A percentile compares a stretch with the other conserved stretches of the same genome.
Conservation (phyloP, 2,797 vertebrate species). For the Calcarius lapponicus region DNA sequence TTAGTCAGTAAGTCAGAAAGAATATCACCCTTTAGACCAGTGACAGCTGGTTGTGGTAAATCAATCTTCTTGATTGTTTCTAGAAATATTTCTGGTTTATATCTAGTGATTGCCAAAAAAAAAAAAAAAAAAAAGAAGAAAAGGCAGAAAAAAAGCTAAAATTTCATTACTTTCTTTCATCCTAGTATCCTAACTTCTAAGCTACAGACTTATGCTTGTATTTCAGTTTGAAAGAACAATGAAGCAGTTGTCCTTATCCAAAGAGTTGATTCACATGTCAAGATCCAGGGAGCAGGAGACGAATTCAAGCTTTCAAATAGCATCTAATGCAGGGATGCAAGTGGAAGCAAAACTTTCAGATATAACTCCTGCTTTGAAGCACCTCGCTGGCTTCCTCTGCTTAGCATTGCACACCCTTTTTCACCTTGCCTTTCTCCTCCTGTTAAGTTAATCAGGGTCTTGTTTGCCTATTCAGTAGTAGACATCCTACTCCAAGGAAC, state of each 20-base stretch:
- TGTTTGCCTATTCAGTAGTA: neutral
- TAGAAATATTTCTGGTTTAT: neutral
- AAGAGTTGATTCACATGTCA: neutral
- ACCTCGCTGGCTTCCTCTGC: neutral
- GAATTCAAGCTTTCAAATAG: neutral
- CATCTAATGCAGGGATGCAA: neutral
- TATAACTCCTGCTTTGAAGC: neutral
- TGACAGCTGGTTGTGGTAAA: neutral
- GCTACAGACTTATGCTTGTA: neutral
- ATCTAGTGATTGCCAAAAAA: neutral
- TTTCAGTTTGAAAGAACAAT: neutral
- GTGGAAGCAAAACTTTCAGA: neutral
- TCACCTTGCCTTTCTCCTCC: neutral
- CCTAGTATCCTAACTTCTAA: neutral
- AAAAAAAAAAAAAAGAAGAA: neutral
- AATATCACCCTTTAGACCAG: neutral
- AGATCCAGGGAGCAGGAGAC: neutral
- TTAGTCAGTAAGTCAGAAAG: neutral
- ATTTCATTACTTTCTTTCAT: neutral
- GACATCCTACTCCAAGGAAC: neutral
- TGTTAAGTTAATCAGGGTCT: neutral
- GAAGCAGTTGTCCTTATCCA: neutral
- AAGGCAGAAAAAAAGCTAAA: neutral
- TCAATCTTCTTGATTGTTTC: neutral
- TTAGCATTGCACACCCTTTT: neutral